These are phyloP conservation scores for Chymomyza costata DNA, from an alignment of 1,140 invertebrate species.

Conservation along the genomic window DNA sequence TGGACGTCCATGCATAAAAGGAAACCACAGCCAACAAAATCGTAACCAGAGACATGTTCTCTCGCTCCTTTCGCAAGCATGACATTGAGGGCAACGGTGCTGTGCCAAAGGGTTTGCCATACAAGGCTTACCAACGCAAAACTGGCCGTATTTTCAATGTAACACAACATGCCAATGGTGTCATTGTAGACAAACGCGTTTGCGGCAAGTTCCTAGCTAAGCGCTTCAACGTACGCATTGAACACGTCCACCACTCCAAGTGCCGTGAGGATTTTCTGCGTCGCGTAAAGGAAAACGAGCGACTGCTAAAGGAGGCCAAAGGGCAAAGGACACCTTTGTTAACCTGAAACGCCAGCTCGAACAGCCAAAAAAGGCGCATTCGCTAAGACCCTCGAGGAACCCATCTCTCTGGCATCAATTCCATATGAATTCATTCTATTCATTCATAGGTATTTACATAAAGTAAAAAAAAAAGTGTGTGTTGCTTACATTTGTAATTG, in stretches of 20 bases:
- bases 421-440: conserved; percentile 97
- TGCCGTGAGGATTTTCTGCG: conserved; percentile 96
- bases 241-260: conserved; percentile 96
- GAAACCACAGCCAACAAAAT: conserved; percentile 78
- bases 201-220: conserved; percentile 93
- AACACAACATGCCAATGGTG: conserved; percentile 94
- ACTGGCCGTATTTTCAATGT: conserved; percentile 98
- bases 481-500: neutral
- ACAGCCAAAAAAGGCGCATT: conserved; percentile 88
- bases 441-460: neutral
- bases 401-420: conserved; percentile 89
- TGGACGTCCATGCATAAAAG: conserved; percentile 29
- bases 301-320: conserved; percentile 87
- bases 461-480: no score
- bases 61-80: conserved; percentile 92
- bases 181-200: conserved; percentile 98
- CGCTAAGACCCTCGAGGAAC: conserved; percentile 86
- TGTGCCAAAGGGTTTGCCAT: conserved; percentile 99
- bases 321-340: conserved; percentile 81
- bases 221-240: conserved; percentile 96
- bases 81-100: conserved; percentile 99
- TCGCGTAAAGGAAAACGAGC: conserved; percentile 91
- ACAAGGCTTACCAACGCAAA: conserved; percentile 98
- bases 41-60: conserved; percentile 97
- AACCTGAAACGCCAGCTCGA: conserved; percentile 89